phyloP scores from a whole-genome alignment of 1,140 invertebrate genomes.

The Aphis gossypii region DNA sequence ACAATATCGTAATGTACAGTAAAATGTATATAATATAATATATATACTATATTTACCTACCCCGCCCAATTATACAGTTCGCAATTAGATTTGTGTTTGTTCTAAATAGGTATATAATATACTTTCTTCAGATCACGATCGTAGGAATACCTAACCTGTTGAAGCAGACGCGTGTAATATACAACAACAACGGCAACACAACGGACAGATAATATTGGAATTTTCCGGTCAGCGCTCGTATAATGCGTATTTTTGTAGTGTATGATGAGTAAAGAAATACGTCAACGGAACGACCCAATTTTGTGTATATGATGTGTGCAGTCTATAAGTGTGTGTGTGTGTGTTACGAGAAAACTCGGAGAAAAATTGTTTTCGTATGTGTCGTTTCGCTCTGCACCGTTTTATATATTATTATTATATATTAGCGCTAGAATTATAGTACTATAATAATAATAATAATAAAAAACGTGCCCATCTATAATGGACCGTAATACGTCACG shows the following conservation, averaged over 20 bases:
- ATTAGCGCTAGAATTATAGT: slow-evolving; percentile 4
- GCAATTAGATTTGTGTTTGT: slow-evolving; percentile 50
- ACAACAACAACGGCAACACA: neutral
- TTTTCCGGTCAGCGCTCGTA: slow-evolving; percentile 57
- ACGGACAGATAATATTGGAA: slow-evolving; percentile 51
- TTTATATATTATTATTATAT: neutral
- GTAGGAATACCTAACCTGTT: neutral
- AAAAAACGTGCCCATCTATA: slow-evolving; percentile 35
- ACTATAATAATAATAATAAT: slow-evolving; percentile 22
- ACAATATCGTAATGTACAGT: neutral
- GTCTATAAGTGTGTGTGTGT: neutral
- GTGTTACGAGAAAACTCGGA: slow-evolving; percentile 33
- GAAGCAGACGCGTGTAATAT: neutral
- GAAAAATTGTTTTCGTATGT: slow-evolving; percentile 47
- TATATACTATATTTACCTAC: neutral
- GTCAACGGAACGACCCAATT: slow-evolving; percentile 55
- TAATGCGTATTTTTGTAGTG: slow-evolving; percentile 17
- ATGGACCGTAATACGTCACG: slow-evolving; percentile 46
- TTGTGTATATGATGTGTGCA: neutral
- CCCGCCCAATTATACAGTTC: slow-evolving; percentile 23
- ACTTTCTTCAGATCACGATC: slow-evolving; percentile 31
- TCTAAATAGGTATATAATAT: slow-evolving; percentile 37
- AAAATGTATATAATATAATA: neutral
- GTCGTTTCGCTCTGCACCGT: slow-evolving; percentile 39
- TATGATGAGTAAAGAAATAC: slow-evolving; percentile 36